Evolutionary conservation across 2,797 vertebrate species (phyloP).

Genomic region (Enteromius trimaculatus): DNA sequence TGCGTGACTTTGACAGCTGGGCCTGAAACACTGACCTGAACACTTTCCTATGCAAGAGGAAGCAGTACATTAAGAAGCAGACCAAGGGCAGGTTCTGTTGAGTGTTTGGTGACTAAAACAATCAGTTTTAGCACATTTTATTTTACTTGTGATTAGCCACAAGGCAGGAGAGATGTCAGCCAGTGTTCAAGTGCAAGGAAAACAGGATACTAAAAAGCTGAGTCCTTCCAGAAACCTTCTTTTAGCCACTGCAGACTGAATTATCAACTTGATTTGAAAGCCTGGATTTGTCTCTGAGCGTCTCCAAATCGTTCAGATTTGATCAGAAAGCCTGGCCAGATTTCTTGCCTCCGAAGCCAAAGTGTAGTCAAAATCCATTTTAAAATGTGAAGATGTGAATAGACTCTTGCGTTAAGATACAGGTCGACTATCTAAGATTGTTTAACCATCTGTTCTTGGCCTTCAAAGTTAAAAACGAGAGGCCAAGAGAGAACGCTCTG

Average conservation of each 20-base stretch:
- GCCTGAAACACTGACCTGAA: constrained; percentile 20
- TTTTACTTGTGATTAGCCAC: constrained; percentile 36
- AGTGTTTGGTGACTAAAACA: constrained; percentile 49
- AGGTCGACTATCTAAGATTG: neutral
- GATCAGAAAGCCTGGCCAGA: constrained; percentile 1
- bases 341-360: neutral
- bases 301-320: constrained; percentile 19
- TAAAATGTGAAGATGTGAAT: neutral
- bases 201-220: neutral
- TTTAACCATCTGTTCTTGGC: constrained; percentile 7
- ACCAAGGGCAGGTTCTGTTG: constrained; percentile 1
- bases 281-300: neutral
- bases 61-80: constrained; percentile 5
- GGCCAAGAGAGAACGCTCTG: neutral
- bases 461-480: constrained; percentile 22
- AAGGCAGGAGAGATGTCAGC: constrained; percentile 25
- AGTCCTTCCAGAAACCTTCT: neutral
- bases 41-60: constrained; percentile 25
- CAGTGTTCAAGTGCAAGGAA: neutral
- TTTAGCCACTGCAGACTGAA: neutral
- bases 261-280: neutral
- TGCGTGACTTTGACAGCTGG: constrained; percentile 54
- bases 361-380: neutral
- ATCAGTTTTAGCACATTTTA: constrained; percentile 11
- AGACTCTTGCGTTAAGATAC: constrained; percentile 18